Percentiles rank a stretch among this genome's conserved stretches.
phyloP scores from a whole-genome alignment of 1,140 invertebrate genomes.

The Drosophila leontia region DNA sequence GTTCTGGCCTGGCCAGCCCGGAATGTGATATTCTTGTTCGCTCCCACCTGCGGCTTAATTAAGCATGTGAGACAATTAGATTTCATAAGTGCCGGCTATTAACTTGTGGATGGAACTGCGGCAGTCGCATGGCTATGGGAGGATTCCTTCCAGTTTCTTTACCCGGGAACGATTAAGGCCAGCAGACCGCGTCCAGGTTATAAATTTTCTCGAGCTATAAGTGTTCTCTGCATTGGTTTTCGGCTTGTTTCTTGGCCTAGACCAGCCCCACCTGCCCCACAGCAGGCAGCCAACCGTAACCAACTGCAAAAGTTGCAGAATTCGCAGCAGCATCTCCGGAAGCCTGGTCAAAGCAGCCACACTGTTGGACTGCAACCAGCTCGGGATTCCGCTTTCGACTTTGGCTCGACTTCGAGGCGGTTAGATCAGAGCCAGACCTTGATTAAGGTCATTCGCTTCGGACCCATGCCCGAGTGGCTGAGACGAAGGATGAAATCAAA shows the following conservation, averaged over 20 bases:
- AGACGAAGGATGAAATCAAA: conserved; percentile 30
- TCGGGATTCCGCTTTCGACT: conserved; percentile 29
- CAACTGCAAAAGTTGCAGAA: conserved; percentile 15
- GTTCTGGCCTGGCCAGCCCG: conserved; percentile 10
- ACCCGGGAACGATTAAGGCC: conserved; percentile 25
- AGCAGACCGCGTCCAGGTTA: conserved; percentile 37
- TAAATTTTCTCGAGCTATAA: conserved; percentile 35
- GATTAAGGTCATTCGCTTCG: conserved; percentile 83
- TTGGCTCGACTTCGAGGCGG: conserved; percentile 36
- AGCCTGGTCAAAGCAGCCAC: conserved; percentile 33
- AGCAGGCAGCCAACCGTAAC: conserved; percentile 51
- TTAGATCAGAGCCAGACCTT: conserved; percentile 72
- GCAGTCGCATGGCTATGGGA: conserved; percentile 6
- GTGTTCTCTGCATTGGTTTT: conserved; percentile 25
- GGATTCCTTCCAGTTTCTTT: conserved; percentile 23
- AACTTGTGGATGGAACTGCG: conserved; percentile 14
- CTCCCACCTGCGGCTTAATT: conserved; percentile 42
- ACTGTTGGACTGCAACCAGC: conserved; percentile 54
- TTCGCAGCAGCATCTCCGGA: conserved; percentile 26
- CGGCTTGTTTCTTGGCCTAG: conserved; percentile 23
- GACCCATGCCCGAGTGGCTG: conserved; percentile 10
- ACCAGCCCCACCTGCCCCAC: conserved; percentile 31
- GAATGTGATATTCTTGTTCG: conserved; percentile 35
- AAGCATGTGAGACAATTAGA: conserved; percentile 47
- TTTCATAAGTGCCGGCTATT: conserved; percentile 46